Evolutionary conservation across 2,113 vertebrate species (phyloP).

Genomic region (Australoheros scitulus): DNA sequence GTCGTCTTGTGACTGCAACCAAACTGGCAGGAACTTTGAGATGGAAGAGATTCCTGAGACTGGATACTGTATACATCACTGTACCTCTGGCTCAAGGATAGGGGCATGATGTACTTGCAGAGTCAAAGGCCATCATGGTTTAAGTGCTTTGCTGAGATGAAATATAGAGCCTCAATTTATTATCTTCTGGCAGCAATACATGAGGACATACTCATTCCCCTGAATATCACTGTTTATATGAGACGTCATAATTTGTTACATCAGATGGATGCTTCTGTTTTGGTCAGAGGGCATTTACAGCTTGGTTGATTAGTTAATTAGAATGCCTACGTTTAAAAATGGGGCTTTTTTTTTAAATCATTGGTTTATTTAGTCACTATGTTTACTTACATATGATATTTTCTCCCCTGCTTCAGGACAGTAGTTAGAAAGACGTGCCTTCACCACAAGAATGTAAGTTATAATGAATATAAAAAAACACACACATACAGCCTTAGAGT

Average conservation of each 20-base stretch:
- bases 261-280: slow-evolving; percentile 36
- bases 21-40: slow-evolving; percentile 49
- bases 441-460: not conserved
- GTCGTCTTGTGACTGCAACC: slow-evolving; percentile 70
- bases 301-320: slow-evolving; percentile 49
- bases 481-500: slow-evolving; percentile 21
- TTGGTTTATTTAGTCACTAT: slow-evolving; percentile 14
- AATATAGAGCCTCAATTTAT: slow-evolving; percentile 53
- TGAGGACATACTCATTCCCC: slow-evolving; percentile 36
- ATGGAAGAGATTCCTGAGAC: slow-evolving; percentile 43
- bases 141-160: slow-evolving; percentile 56
- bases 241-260: slow-evolving; percentile 46
- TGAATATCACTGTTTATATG: slow-evolving; percentile 44
- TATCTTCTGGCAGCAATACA: slow-evolving; percentile 52
- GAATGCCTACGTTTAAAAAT: slow-evolving; percentile 35
- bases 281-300: slow-evolving; percentile 23
- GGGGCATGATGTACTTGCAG: slow-evolving; percentile 34
- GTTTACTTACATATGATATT: slow-evolving; percentile 7
- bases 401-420: not conserved
- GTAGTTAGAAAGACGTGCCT: not conserved
- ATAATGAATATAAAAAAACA: slow-evolving; percentile 5
- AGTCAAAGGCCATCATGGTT: slow-evolving; percentile 29
- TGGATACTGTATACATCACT: slow-evolving; percentile 33
- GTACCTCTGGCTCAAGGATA: slow-evolving; percentile 43
- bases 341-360: slow-evolving; percentile 22